Evolutionary conservation across 2,797 vertebrate genomes (phyloP).

Genomic region (Pygocentrus nattereri): DNA sequence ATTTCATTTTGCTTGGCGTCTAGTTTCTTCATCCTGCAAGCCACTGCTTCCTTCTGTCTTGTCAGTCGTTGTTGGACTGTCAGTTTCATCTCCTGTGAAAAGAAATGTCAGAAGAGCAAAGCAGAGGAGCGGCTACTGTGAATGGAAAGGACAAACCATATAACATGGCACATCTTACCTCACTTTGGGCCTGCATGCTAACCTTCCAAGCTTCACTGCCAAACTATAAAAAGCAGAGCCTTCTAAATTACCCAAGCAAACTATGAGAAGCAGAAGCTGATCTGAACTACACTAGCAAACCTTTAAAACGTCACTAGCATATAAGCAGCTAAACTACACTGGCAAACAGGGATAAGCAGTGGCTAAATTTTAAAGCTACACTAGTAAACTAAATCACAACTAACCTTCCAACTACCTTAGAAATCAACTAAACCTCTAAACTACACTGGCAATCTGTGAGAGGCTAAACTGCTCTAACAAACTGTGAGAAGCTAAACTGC

Average conservation of each 20-base stretch:
- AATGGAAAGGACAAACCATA: background rate
- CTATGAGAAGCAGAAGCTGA: background rate
- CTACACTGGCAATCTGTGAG: too few relatives aligned
- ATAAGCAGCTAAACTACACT: background rate
- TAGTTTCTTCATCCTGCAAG: conserved; percentile 76
- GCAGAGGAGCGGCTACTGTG: background rate
- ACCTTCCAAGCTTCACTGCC: background rate
- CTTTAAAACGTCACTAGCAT: too few relatives aligned
- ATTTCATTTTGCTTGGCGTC: conserved; percentile 75
- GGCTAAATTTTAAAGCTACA: background rate
- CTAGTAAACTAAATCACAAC: background rate
- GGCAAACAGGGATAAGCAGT: conserved; percentile 1
- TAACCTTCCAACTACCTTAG: too few relatives aligned
- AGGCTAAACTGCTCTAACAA: too few relatives aligned
- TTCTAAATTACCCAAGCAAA: background rate
- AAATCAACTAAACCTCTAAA: too few relatives aligned
- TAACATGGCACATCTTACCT: conserved; percentile 3
- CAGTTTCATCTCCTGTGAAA: conserved; percentile 65
- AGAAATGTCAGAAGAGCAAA: background rate
- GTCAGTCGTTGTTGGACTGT: conserved; percentile 70
- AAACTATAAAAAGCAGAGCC: background rate
- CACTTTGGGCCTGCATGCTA: conserved; percentile 17
- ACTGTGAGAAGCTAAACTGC: too few relatives aligned
- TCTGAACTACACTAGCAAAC: too few relatives aligned
- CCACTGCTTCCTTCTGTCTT: conserved; percentile 74